Conservation (phyloP, 2,113 vertebrate species). For the Vombatus ursinus region DNA sequence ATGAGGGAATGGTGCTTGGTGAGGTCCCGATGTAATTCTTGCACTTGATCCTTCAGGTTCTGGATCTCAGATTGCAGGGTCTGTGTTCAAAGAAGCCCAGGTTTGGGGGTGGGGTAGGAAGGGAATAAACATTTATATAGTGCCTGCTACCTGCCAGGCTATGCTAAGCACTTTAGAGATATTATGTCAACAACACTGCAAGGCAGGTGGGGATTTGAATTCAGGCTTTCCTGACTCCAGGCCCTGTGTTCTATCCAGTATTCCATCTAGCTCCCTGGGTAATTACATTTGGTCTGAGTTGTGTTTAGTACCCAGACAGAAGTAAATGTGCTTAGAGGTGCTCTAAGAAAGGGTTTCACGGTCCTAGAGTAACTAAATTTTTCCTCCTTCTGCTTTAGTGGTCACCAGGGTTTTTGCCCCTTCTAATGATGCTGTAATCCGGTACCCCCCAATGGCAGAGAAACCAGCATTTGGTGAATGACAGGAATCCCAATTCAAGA, state of each 20-base stretch:
- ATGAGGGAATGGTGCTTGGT: slow-evolving; percentile 96
- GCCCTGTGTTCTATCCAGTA: not conserved
- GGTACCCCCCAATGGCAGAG: not conserved
- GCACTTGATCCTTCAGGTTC: slow-evolving; percentile 94
- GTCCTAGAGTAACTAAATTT: not conserved
- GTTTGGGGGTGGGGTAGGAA: not conserved
- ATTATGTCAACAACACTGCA: not conserved
- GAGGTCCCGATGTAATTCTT: slow-evolving; percentile 94
- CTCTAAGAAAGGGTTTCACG: not conserved
- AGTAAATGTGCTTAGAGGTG: too few relatives aligned
- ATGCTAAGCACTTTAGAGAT: not conserved
- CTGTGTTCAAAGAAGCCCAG: slow-evolving; percentile 77
- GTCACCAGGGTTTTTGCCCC: not conserved
- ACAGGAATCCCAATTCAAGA: not conserved
- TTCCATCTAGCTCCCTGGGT: not conserved
- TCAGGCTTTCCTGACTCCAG: not conserved
- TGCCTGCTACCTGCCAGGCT: not conserved
- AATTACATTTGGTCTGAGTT: not conserved
- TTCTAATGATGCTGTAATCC: not conserved
- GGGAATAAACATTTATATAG: not conserved
- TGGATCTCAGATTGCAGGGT: slow-evolving; percentile 91
- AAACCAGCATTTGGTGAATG: not conserved
- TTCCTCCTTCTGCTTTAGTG: not conserved
- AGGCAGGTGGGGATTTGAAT: not conserved
- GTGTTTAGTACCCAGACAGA: not conserved